phyloP scores from a whole-genome alignment of 1,140 invertebrate species.

The Acromyrmex echinatior region DNA sequence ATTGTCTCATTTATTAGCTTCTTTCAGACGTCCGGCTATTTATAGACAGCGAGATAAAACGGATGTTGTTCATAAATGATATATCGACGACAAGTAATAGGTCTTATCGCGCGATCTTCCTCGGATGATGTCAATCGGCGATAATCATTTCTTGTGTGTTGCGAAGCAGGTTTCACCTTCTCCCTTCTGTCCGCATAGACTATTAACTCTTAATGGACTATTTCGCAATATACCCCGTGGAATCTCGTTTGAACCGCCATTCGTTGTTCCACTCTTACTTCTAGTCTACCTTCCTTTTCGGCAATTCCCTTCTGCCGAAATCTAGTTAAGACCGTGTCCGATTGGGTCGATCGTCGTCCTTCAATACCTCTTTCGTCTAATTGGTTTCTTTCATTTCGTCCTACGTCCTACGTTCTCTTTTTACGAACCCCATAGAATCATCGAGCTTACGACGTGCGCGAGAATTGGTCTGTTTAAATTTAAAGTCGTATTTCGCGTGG shows the following conservation, averaged over 20 bases:
- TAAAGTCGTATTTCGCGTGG: slow-evolving; percentile 21
- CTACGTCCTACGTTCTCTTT: slow-evolving; percentile 15
- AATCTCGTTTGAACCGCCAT: slow-evolving; percentile 23
- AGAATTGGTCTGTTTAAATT: slow-evolving; percentile 15
- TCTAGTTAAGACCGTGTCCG: slow-evolving; percentile 75
- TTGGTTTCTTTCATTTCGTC: slow-evolving; percentile 67
- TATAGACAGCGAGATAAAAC: slow-evolving; percentile 58
- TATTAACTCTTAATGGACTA: slow-evolving; percentile 71
- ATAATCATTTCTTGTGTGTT: neutral
- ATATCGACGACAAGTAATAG: slow-evolving; percentile 32
- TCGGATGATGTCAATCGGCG: neutral
- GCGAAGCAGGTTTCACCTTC: neutral
- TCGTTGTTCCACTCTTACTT: slow-evolving; percentile 6
- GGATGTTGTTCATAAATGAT: slow-evolving; percentile 27
- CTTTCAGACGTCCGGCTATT: slow-evolving; percentile 67
- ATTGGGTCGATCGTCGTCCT: slow-evolving; percentile 65
- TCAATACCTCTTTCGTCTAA: slow-evolving; percentile 66
- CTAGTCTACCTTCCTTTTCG: slow-evolving; percentile 8
- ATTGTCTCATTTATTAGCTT: slow-evolving; percentile 75
- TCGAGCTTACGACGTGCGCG: slow-evolving; percentile 14
- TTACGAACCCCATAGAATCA: slow-evolving; percentile 13
- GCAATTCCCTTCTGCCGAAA: slow-evolving; percentile 60
- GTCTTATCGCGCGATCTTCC: neutral
- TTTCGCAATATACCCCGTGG: slow-evolving; percentile 56
- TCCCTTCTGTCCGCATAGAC: neutral